Base-by-base conservation (phyloP, 2,797 vertebrate genomes). In the Arremon aurantiirostris region DNA sequence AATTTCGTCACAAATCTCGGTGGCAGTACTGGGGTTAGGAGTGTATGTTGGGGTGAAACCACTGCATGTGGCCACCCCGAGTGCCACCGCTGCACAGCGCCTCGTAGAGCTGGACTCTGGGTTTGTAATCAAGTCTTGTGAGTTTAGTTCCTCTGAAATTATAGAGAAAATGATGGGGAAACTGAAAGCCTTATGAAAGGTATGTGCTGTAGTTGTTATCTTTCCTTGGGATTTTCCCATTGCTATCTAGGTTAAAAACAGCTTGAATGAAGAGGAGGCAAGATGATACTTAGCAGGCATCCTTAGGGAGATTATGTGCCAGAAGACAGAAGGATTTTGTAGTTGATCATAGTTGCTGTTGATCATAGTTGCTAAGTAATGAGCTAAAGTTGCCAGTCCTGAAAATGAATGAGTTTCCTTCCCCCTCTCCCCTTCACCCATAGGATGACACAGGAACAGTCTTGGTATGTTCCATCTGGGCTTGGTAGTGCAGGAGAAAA, bases 51-150 rank as follows among this genome's bases (percentile, higher is more conserved):
- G 9, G 44, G 14, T 42, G 53, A 82, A n/a, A 11, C 12, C 24
- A 21, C 20, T 57, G 39, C 14, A 2, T 27, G 3, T 53, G 70
- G 75, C 44, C 30, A 17, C 41, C 27, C 30, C 1, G 2, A n/a
- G 30, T 49, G 53, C 49, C 18, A 23, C 26, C 0, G 1, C 8
- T 76, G 10, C 46, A 37, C 7, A 27, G 8, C 0, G 1, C 52
- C 42, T 57, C 3, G 7, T 1, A 24, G 35, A 47, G 8, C 41
- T 70, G 57, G 14, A 14, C 26, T 41, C 44, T 32, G 12, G 7
- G 8, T 13, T 37, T 55, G 55, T 81, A 12, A 46, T 59, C 28
- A 32, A 46, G 22, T 56, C 32, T 59, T 55, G 18, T 24, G 46
- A 68, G 16, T 60, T 91, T 37, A 72, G 1, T 27, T 27, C 64